Evolutionary conservation across 1,140 invertebrate genomes (phyloP).

Genomic region (Drosophila auraria): DNA sequence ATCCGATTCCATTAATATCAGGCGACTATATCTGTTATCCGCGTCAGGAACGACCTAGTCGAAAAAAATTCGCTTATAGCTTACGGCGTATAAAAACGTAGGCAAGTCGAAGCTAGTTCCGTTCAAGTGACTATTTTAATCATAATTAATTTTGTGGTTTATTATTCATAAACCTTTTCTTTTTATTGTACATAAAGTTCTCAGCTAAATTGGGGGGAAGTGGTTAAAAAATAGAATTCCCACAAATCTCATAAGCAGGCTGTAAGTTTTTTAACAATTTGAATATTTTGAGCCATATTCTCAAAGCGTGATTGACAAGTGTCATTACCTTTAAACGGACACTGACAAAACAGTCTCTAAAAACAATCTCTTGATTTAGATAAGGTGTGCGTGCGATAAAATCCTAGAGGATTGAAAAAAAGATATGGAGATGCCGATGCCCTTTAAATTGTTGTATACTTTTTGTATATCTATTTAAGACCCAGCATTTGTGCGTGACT

Average conservation of each 20-base stretch:
- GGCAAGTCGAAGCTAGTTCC: too few species aligned
- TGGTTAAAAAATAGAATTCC: neutral
- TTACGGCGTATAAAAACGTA: too few species aligned
- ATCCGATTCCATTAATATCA: neutral
- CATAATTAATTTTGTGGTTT: neutral
- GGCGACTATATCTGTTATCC: neutral
- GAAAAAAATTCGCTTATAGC: too few species aligned
- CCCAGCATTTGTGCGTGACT: neutral
- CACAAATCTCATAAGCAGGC: neutral
- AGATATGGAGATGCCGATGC: neutral
- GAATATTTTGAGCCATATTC: neutral
- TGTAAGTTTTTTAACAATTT: constrained; percentile 12
- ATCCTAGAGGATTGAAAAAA: too few species aligned
- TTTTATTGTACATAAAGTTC: neutral
- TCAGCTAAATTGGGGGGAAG: neutral
- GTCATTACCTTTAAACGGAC: neutral
- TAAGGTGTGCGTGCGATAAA: neutral
- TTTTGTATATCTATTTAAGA: neutral
- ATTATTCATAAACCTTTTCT: neutral
- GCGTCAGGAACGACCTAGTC: neutral
- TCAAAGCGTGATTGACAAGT: constrained; percentile 7
- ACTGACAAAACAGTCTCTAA: neutral
- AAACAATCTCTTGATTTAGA: neutral
- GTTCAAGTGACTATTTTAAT: neutral
- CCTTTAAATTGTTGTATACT: constrained; percentile 1